phyloP scores from a whole-genome alignment of 2,888 invertebrate genomes.

The Diloba caeruleocephala region DNA sequence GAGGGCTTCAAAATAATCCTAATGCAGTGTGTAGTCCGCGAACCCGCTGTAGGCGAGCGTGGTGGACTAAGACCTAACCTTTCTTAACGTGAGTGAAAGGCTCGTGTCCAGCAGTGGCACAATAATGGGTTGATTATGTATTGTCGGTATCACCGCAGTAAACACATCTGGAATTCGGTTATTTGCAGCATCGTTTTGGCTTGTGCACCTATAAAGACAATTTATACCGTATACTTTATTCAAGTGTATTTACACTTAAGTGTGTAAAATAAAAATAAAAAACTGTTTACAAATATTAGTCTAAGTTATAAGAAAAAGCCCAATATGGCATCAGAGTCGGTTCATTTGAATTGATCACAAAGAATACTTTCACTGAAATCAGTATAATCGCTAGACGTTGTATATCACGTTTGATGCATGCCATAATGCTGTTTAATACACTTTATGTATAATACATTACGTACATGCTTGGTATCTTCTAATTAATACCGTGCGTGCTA shows the following conservation, averaged over 20 bases:
- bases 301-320: neutral
- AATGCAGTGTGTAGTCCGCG: no score
- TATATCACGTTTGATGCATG: constrained; percentile 18
- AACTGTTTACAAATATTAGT: neutral
- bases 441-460: constrained; percentile 26
- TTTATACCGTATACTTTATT: no score
- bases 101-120: no score
- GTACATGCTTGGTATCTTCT: constrained; percentile 27
- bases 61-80: no score
- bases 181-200: constrained; percentile 2
- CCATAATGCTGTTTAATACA: constrained; percentile 27
- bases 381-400: constrained; percentile 8
- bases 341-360: neutral
- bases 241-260: neutral
- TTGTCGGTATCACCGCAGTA: neutral
- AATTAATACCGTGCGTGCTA: constrained; percentile 47
- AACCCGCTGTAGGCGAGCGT: no score
- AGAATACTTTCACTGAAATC: constrained; percentile 14
- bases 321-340: neutral
- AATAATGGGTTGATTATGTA: no score
- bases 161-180: constrained; percentile 4
- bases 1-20: no score
- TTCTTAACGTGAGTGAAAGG: no score
- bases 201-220: constrained; percentile 6
- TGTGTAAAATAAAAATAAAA: neutral